These are phyloP conservation scores for Drymonia ruficornis DNA, from an alignment of 2,888 invertebrate genomes.

Conservation along the genomic window DNA sequence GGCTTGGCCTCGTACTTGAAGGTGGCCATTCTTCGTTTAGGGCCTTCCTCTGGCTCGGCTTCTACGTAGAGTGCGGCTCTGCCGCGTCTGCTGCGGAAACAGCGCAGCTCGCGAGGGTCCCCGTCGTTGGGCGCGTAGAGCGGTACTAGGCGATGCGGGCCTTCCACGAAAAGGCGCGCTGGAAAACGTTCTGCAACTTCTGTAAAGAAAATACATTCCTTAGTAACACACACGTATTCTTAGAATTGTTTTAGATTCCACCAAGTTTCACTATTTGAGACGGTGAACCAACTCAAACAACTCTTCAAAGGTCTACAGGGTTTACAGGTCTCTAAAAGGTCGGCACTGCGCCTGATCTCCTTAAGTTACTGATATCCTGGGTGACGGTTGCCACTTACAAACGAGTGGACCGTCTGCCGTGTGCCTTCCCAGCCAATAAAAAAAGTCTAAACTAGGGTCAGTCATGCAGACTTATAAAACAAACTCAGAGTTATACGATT, in stretches of 20 bases:
- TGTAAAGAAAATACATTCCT: conserved; percentile 37
- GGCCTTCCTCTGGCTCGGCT: conserved; percentile 77
- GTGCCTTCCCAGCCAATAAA: too few relatives aligned
- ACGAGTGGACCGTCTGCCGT: too few relatives aligned
- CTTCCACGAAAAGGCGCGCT: conserved; percentile 87
- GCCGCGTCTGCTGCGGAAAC: conserved; percentile 87
- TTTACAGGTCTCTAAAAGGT: too few relatives aligned
- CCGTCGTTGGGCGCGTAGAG: conserved; percentile 85
- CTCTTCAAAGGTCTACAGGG: too few relatives aligned
- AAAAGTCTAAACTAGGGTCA: too few relatives aligned
- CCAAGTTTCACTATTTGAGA: too few relatives aligned
- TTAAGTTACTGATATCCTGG: too few relatives aligned
- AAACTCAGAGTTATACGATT: neutral
- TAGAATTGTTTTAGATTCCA: too few relatives aligned
- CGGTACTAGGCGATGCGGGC: conserved; percentile 84
- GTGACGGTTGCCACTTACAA: too few relatives aligned
- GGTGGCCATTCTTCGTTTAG: conserved; percentile 81
- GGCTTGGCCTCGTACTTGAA: conserved; percentile 90
- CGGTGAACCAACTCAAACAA: too few relatives aligned
- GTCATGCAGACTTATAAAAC: neutral
- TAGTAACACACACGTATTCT: conserved; percentile 7
- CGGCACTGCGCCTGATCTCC: too few relatives aligned
- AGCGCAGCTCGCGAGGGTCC: conserved; percentile 80
- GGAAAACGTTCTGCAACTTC: conserved; percentile 73
- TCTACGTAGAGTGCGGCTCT: conserved; percentile 89